Conservation (phyloP, 2,888 invertebrate species). For the Ochlodes sylvanus region DNA sequence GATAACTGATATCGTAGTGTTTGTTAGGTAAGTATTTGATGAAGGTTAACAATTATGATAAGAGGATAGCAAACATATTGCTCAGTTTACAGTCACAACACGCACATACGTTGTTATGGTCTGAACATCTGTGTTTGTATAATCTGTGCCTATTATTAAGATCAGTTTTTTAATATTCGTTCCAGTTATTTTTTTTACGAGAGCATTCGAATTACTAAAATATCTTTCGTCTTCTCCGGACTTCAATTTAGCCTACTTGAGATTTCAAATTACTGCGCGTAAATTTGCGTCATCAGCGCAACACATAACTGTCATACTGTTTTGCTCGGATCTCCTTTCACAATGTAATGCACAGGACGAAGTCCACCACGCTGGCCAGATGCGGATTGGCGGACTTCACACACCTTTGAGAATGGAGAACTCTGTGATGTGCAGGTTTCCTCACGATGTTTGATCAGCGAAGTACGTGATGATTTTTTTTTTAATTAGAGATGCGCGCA, state of each 20-base stretch:
- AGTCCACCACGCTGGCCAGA: no score
- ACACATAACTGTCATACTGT: no score
- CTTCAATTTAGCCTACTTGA: neutral
- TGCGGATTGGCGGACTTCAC: no score
- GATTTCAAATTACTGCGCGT: no score
- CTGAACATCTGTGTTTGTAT: slow-evolving; percentile 9
- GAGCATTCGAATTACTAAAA: neutral
- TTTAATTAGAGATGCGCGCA: no score
- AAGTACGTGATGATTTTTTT: no score
- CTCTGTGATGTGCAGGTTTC: no score
- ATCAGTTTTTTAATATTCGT: neutral
- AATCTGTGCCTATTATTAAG: neutral
- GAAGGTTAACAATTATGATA: slow-evolving; percentile 34
- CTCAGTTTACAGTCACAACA: slow-evolving; percentile 14
- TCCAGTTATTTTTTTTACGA: neutral
- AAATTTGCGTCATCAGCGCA: no score
- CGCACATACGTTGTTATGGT: neutral
- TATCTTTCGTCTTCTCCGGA: neutral
- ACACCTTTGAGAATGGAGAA: no score
- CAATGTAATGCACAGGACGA: no score
- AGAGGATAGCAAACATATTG: slow-evolving; percentile 21
- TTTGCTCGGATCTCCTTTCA: no score
- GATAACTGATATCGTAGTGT: neutral
- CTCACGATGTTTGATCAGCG: no score
- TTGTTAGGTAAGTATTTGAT: slow-evolving; percentile 1